Base-by-base conservation (phyloP, 2,888 invertebrate genomes). In the Allolobophora icterica region DNA sequence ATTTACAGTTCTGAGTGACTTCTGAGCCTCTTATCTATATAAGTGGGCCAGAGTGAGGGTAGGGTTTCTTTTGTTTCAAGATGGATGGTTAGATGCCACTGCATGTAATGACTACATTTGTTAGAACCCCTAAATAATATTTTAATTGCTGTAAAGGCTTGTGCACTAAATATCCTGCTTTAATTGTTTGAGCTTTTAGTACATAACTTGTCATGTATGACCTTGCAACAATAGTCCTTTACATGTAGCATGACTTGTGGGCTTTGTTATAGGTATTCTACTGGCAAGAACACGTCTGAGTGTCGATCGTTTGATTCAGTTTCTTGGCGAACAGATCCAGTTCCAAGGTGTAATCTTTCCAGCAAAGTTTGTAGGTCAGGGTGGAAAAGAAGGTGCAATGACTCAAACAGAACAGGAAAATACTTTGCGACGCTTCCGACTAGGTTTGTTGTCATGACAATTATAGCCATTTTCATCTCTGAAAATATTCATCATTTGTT, bases 351-450 rank as follows among this genome's bases (percentile, higher is more conserved):
- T 84, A 45, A 84, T 91, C 13, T 40, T 34, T 45, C 87, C 84
- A 33, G 90, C 87, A 84, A 91, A 90, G 90, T 52, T 91, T 52
- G 91, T 91, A n/a, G 91, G 91, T 42, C 91, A 91, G n/a, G 87
- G 90, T 35, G 52, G 90, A 30, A 34, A 45, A 34, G 90, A 90
- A 17, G 52, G 58, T 19, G 38, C 40, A 38, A 90, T 91, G 91
- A 90, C 91, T 24, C 90, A 91, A 15, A 84, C 38, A n/a, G 87
- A 90, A 45, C 91, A 91, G 71, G 87, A 84, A 38, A 38, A 87
- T 13, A 84, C 58, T 30, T 84, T 91, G 42, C 38, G n/a, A 87
- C 34, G 45, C 19, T 91, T 90, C 42, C 71, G 84, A 38, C 58
- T 71, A 19, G 90, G 90, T 90, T 21, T 35, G 90, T 89, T 24